Base-by-base conservation (phyloP, 2,888 invertebrate genomes). In the Campoplex capitator region DNA sequence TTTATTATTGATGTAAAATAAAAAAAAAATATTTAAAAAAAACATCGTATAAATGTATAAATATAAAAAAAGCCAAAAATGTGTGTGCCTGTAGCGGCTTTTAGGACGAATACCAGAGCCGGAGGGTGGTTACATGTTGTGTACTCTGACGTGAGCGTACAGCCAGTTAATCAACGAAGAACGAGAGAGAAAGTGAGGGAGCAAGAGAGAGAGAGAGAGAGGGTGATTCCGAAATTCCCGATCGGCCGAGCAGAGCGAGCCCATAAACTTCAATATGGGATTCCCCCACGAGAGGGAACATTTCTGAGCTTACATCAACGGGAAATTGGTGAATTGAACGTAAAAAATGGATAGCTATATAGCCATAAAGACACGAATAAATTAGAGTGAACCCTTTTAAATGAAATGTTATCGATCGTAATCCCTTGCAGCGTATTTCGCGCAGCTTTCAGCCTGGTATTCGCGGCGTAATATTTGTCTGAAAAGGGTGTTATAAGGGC, bases 161-260 rank as follows among this genome's bases (percentile, higher is more conserved):
- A 89, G 88, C 89, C 88, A 90, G 91, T 92, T 93, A 92, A 93
- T 93, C 92, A 92, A 90, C 90, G 91, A 91, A 91, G 91, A 45
- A 76, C 65, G 65, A 71, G 75, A 48, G 76, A 23, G 70, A 35
- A n/a, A 28, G 42, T 23, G 42, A 67, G 35, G 38, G 48, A 35
- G 7, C 16, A 28, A 62, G 28, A 68, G 32, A 35, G 9, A 58
- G 28, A 32, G 91, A 35, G 62, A 75, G n/a, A 18, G 35, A 51
- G 23, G 42, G 42, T 42, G 91, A 92, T 89, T 90, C 90, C 90
- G 89, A 91, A 91, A 91, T 67, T 68, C 89, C 89, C 88, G 90
- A 90, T 90, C 87, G 89, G 91, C 89, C 90, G 87, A 90, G 90
- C 89, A 85, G 89, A 86, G 88, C 88, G 90, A 90, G 89, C 56